These are phyloP conservation scores for Rhinolophus ferrumequinum DNA, from an alignment of 2,113 vertebrate species.

Conservation along the genomic window DNA sequence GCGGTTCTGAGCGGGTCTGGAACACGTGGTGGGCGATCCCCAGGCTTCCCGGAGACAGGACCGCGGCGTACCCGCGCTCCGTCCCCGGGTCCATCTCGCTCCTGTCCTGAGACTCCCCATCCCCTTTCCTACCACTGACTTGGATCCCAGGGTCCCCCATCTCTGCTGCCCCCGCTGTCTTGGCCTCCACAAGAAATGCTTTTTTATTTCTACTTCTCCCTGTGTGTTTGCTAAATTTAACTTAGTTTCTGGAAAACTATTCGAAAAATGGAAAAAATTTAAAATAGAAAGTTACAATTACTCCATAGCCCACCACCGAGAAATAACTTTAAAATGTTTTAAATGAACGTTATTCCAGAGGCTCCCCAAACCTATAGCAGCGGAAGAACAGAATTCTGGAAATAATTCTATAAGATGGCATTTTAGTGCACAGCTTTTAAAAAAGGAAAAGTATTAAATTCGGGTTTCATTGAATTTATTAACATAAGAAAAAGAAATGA, in stretches of 20 bases:
- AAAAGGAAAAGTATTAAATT: not conserved
- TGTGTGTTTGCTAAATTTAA: not conserved
- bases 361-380: not conserved
- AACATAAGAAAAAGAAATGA: not conserved
- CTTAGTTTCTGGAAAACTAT: not conserved
- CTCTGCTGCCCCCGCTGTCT: not conserved
- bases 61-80: fast-evolving
- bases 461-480: not conserved
- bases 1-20: too few relatives aligned
- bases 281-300: not conserved
- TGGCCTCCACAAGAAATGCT: not conserved
- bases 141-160: not conserved
- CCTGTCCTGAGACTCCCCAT: not conserved
- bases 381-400: not conserved
- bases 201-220: not conserved
- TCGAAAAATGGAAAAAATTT: not conserved
- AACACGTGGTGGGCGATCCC: fast-evolving
- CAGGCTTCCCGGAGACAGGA: fast-evolving
- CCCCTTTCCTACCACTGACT: not conserved
- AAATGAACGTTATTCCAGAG: not conserved
- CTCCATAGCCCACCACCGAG: not conserved
- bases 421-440: not conserved
- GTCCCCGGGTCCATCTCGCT: fast-evolving
- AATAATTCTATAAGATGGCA: not conserved
- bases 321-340: not conserved